A percentile compares a stretch with the other conserved stretches of the same genome.
Conservation (phyloP, 2,888 invertebrate species). For the Sericinus montela region DNA sequence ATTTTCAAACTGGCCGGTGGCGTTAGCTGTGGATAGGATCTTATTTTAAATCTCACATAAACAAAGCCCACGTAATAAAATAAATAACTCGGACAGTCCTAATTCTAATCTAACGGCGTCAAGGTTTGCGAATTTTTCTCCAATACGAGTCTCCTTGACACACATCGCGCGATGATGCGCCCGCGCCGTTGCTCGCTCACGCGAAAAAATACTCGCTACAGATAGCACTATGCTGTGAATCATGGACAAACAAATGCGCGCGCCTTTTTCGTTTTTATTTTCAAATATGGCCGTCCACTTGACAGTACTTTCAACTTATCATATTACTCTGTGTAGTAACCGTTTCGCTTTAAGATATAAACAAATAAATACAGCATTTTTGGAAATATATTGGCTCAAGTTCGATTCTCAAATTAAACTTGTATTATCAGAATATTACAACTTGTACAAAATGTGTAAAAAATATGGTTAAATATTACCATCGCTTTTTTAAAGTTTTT, state of each 20-base stretch:
- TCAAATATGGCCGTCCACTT: background rate
- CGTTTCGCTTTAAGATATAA: too few relatives aligned
- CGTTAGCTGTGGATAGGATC: background rate
- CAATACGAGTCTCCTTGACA: conserved; percentile 66
- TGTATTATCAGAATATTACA: too few relatives aligned
- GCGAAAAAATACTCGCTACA: conserved; percentile 30
- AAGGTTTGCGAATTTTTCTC: conserved; percentile 72
- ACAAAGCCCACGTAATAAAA: conserved; percentile 35
- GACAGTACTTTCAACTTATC: too few relatives aligned
- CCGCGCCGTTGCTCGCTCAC: conserved; percentile 33
- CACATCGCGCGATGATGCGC: conserved; percentile 50
- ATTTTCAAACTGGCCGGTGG: background rate
- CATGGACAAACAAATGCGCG: conserved; percentile 9
- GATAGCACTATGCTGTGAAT: conserved; percentile 10
- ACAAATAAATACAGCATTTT: too few relatives aligned
- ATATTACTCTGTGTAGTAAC: too few relatives aligned
- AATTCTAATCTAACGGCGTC: conserved; percentile 60
- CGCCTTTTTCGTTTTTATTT: conserved; percentile 5
- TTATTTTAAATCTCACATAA: conserved; percentile 26
- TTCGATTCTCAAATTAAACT: too few relatives aligned
- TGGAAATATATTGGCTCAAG: too few relatives aligned
- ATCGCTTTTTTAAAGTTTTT: too few relatives aligned
- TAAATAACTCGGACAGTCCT: conserved; percentile 63
- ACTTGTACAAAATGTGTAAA: too few relatives aligned
- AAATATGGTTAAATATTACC: too few relatives aligned